Percentiles rank a stretch among this genome's conserved stretches.
phyloP scores from a whole-genome alignment of 2,888 invertebrate species.

The Pachycephus smyrnensis region DNA sequence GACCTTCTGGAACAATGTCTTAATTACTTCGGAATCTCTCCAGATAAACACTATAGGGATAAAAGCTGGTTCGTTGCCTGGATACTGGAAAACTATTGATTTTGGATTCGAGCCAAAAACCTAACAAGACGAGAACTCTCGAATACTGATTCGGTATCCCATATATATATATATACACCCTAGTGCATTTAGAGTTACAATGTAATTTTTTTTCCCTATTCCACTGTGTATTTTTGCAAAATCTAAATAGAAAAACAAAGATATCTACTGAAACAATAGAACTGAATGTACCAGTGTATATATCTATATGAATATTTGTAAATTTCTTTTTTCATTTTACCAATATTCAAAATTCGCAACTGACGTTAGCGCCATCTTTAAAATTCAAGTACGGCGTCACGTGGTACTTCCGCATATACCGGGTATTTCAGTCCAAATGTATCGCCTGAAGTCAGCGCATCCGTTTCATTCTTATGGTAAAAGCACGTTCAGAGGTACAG shows the following conservation, averaged over 20 bases:
- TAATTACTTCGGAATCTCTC: background rate
- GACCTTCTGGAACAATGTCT: background rate
- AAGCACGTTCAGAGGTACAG: too few relatives aligned
- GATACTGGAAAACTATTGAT: background rate
- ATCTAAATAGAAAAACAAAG: background rate
- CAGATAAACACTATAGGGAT: background rate
- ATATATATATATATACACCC: background rate
- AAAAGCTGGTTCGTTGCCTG: background rate
- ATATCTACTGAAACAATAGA: background rate
- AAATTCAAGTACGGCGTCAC: background rate
- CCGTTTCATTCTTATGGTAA: background rate
- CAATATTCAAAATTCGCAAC: background rate
- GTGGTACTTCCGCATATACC: background rate
- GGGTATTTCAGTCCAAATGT: too few relatives aligned
- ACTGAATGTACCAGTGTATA: background rate
- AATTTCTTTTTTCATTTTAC: background rate
- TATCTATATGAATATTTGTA: background rate
- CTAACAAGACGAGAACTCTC: too few relatives aligned
- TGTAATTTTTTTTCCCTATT: background rate
- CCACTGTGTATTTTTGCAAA: background rate
- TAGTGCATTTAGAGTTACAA: background rate
- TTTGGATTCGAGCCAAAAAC: too few relatives aligned
- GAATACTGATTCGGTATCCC: too few relatives aligned
- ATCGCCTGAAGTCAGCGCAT: too few relatives aligned
- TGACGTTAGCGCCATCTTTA: background rate